phyloP scores from a whole-genome alignment of 53 echinoderm and acorn worm genomes.

The Henricia sp. region DNA sequence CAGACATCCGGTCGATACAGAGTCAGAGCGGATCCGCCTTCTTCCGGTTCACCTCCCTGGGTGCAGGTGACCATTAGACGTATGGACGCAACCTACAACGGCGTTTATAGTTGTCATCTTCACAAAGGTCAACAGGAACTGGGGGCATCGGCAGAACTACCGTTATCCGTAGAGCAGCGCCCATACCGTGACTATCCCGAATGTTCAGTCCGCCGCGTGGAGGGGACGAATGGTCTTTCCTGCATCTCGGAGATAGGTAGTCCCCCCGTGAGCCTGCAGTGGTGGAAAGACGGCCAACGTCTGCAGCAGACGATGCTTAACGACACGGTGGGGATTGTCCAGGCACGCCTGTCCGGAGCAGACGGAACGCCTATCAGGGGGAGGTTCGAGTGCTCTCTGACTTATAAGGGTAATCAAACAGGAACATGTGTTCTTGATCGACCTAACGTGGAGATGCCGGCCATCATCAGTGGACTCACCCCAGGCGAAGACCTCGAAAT shows the following conservation, averaged over 20 bases:
- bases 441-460: slow-evolving; percentile 20
- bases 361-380: neutral
- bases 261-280: slow-evolving; percentile 33
- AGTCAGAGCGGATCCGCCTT: neutral
- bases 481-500: slow-evolving; percentile 11
- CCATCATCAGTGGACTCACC: neutral
- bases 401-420: neutral
- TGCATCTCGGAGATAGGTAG: slow-evolving; percentile 39
- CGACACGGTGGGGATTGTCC: neutral
- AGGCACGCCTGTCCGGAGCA: neutral
- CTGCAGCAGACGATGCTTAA: slow-evolving; percentile 1
- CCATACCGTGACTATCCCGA: slow-evolving; percentile 18
- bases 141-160: neutral
- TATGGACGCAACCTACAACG: slow-evolving; percentile 33
- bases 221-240: neutral
- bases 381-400: slow-evolving; percentile 29
- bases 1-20: neutral
- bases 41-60: too few relatives aligned
- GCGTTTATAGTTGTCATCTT: slow-evolving; percentile 1
- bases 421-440: slow-evolving; percentile 34
- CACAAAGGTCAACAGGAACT: neutral
- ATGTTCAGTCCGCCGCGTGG: neutral
- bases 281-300: slow-evolving; percentile 34
- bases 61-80: slow-evolving; percentile 1
- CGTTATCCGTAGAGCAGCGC: slow-evolving; percentile 16